phyloP scores from a whole-genome alignment of 2,113 vertebrate genomes.

The Lophochroa leadbeateri region DNA sequence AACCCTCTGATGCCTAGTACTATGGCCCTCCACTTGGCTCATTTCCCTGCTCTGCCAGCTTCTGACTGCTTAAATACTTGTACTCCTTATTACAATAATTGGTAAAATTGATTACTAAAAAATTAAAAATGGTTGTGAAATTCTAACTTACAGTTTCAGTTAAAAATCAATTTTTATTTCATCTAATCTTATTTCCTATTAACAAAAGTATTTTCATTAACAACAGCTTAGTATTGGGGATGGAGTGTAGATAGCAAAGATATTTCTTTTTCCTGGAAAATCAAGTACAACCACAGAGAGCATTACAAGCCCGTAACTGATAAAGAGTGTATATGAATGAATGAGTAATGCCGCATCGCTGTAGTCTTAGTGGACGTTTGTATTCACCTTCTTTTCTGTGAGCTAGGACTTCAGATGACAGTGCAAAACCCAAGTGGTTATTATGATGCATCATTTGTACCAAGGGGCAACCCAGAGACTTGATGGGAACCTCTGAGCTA shows the following conservation, averaged over 20 bases:
- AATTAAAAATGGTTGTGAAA: background rate
- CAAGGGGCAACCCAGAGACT: rapidly evolving
- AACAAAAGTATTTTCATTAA: background rate
- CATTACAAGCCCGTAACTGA: background rate
- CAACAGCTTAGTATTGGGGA: background rate
- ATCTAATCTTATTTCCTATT: background rate
- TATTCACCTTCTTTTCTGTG: background rate
- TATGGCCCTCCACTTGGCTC: background rate
- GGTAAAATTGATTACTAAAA: background rate
- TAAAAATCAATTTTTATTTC: background rate
- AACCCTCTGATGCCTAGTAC: background rate
- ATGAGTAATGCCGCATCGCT: background rate
- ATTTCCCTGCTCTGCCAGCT: background rate
- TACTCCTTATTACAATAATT: background rate
- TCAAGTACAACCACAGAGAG: background rate
- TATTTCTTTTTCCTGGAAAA: background rate
- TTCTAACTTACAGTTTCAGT: background rate
- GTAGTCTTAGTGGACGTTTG: background rate
- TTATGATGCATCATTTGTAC: rapidly evolving
- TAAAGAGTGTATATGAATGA: background rate
- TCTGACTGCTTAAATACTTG: background rate
- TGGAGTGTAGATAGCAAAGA: background rate
- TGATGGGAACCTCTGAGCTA: background rate
- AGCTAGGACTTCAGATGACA: background rate
- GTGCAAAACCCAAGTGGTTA: background rate